Evolutionary conservation across 2,888 invertebrate genomes (phyloP).

Genomic region (Drosophila melanosoma): DNA sequence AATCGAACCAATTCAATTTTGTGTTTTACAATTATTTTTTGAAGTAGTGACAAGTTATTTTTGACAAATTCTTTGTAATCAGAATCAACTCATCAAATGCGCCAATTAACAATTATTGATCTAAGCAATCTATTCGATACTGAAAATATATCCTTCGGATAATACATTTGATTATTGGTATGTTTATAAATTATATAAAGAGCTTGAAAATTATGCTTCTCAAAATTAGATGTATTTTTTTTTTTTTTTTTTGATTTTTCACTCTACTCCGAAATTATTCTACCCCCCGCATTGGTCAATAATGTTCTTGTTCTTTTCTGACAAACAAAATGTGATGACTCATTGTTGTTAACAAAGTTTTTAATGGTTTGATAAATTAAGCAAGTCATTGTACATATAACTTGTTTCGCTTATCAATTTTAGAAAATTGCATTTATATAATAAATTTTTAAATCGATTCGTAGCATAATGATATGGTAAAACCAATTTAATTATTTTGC

Average conservation of each 20-base stretch:
- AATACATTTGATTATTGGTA: background rate
- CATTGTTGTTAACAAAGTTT: background rate
- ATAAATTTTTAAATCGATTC: background rate
- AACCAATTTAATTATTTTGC: background rate
- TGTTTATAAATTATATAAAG: background rate
- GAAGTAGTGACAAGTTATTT: background rate
- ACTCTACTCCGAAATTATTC: background rate
- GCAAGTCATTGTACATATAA: background rate
- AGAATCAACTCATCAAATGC: background rate
- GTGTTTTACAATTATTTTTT: background rate
- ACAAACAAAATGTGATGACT: background rate
- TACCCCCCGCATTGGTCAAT: background rate
- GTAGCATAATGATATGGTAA: background rate
- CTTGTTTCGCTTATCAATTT: background rate
- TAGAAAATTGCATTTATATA: background rate
- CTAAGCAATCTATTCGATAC: background rate
- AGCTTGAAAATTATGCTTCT: background rate
- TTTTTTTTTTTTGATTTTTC: background rate
- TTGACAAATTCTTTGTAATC: background rate
- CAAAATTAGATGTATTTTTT: background rate
- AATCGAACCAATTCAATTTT: slow-evolving; percentile 35
- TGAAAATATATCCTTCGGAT: background rate
- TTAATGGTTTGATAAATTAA: background rate
- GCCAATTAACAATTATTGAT: background rate
- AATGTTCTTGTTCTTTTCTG: background rate